A percentile compares a stretch with the other conserved stretches of the same genome.
These are phyloP conservation scores for Caenorhabditis panamensis DNA, from an alignment of 2,888 invertebrate species.

Conservation along the genomic window DNA sequence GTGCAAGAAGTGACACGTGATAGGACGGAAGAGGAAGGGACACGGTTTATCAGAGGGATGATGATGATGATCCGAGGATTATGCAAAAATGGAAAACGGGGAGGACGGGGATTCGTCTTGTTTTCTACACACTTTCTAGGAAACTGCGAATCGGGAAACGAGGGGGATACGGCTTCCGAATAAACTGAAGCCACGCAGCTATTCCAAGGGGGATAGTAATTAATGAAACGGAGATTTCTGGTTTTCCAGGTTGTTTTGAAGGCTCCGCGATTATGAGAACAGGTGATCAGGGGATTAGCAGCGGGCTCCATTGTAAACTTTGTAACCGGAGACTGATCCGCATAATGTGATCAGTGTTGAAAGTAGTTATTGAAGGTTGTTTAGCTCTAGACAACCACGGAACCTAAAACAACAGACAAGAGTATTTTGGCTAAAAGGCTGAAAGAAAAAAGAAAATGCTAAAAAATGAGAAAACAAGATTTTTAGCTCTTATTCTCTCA, in stretches of 20 bases:
- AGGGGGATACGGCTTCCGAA: background rate
- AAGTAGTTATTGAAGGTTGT: no score
- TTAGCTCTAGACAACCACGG: no score
- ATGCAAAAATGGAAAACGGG: background rate
- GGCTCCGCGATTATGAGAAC: no score
- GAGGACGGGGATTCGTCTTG: background rate
- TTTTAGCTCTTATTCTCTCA: constrained; percentile 8
- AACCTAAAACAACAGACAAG: no score
- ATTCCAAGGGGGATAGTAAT: background rate
- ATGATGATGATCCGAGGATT: constrained; percentile 10
- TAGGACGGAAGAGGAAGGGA: background rate
- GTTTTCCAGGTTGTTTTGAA: background rate
- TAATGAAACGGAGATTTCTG: background rate
- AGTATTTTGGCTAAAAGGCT: no score
- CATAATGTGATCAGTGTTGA: no score
- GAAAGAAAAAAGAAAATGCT: no score
- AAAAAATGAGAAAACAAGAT: constrained; percentile 5
- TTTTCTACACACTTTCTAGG: background rate
- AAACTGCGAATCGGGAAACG: no score
- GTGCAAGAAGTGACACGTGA: constrained; percentile 16
- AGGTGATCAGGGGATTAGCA: no score
- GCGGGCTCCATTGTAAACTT: constrained; percentile 6
- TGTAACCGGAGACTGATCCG: background rate
- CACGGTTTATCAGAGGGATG: constrained; percentile 15
- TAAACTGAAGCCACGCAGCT: background rate